Base-by-base conservation (phyloP, 2,797 vertebrate species). In the Epinephelus coioides region DNA sequence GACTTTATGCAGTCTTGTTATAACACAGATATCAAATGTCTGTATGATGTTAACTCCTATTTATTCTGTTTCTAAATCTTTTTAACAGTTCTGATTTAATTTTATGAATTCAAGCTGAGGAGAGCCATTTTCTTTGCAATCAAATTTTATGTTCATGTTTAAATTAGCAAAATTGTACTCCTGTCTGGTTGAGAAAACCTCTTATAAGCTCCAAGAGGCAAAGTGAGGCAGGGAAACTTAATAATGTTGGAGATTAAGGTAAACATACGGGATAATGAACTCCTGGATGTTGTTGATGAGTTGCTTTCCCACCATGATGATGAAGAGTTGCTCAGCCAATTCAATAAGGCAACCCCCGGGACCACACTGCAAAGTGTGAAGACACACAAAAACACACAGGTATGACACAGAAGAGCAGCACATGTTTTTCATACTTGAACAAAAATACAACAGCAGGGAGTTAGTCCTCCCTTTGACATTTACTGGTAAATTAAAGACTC, bases 221-320 rank as follows among this genome's bases (percentile, higher is more conserved):
- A 21, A 60, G 19, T 21, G 38, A 18, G 17, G 18, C 53, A 46
- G 49, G 34, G 10, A 64, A 14, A 21, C 17, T n/a, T 17, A 21
- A 34, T 34, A 34, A 34, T 30, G 21, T 44, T 2, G 0, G 30
- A 50, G 14, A 63, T 2, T 3, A 7, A 12, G 21, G 21, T 15
- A 23, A 17, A 94, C 96, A n/a, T 94, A 96, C 94, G 95, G 96
- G 68, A 96, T 76, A 30, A 96, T 69, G 51, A 96, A 96, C 88
- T 97, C 96, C 86, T 97, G 95, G 55, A 95, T 12, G 53, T 96
- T 96, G 93, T 95, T 95, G 91, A 95, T 93, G 30, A 97, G 90
- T 84, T 96, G 95, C 81, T 96, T 96, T 54, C 96, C 96, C 71
- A 96, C 96, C 95, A 95, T 96, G 84, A 96, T 96, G 88, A 97